Base-by-base conservation (phyloP, 2,797 vertebrate genomes). In the Botia kubotai region DNA sequence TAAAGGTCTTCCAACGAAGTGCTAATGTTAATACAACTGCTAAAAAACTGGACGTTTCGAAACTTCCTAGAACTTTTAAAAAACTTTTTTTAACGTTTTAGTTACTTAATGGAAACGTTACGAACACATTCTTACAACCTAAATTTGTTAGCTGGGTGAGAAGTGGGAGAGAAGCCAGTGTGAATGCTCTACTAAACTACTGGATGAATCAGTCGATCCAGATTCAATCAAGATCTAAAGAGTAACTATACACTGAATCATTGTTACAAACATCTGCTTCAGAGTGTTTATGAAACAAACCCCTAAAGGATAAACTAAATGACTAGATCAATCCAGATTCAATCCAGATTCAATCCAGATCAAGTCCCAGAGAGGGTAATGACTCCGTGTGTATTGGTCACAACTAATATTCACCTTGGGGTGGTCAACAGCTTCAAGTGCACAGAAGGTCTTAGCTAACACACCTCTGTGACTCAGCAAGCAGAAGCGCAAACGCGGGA, bases 381-480 rank as follows among this genome's bases (percentile, higher is more conserved):
- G 2, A 33, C 14, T 23, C 29, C 17, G 17, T 53, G 50, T 53
- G 17, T 17, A 17, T 16, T 17, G 14, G 50, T 7, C 16, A 65
- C 14, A 33, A 19, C 29, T 36, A 66, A 48, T 48, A 46, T 23
- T 21, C 39, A 33, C 33, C 33, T 33, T 33, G 33, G 33, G 4
- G 33, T 33, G 33, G 4, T 33, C 33, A 33, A 33, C 33, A 43
- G 39, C 6, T 43, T 6, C 1, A 1, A 43, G 6, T 7, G 39
- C 39, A 10, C 39, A 6, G 8, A 43, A 52, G 58, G 46, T 23
- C 67, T 52, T 16, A 62, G 29, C 76, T 1, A 77, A 55, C 70
- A 80, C 70, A 72, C 52, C 36, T 72, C 53, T 2, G 23, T 80
- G 71, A 80, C 78, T 80, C 78, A 58, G 78, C 71, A 67, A 21